phyloP scores from a whole-genome alignment of 1,140 invertebrate species.

The Drosophila rhopaloa region DNA sequence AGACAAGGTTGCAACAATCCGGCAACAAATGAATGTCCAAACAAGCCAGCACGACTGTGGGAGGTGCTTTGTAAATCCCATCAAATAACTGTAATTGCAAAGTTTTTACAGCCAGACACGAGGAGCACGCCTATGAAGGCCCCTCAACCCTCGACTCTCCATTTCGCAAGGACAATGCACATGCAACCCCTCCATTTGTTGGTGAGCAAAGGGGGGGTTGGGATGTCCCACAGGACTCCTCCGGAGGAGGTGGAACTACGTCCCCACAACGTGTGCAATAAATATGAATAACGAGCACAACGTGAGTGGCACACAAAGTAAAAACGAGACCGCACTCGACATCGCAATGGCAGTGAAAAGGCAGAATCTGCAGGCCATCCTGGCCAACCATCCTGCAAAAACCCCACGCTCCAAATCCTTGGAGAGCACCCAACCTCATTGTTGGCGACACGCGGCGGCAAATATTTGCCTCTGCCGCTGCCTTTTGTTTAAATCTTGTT shows the following conservation, averaged over 20 bases:
- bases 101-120: slow-evolving; percentile 76
- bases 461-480: slow-evolving; percentile 66
- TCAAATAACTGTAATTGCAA: slow-evolving; percentile 82
- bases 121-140: slow-evolving; percentile 43
- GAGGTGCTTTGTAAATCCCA: slow-evolving; percentile 67
- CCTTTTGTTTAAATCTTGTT: slow-evolving; percentile 77
- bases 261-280: slow-evolving; percentile 78
- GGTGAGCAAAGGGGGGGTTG: background rate
- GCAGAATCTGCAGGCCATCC: slow-evolving; percentile 22
- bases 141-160: background rate
- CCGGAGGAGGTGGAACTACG: slow-evolving; percentile 10
- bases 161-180: slow-evolving; percentile 63
- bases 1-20: slow-evolving; percentile 66
- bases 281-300: slow-evolving; percentile 82
- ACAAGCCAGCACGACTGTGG: slow-evolving; percentile 47
- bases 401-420: slow-evolving; percentile 12
- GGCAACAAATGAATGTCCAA: slow-evolving; percentile 77
- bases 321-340: slow-evolving; percentile 46
- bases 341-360: slow-evolving; percentile 56
- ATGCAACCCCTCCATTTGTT: slow-evolving; percentile 57
- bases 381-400: background rate
- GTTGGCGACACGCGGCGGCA: slow-evolving; percentile 65
- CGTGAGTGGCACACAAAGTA: slow-evolving; percentile 81
- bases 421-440: slow-evolving; percentile 53
- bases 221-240: slow-evolving; percentile 40